Conservation (phyloP, 1,140 invertebrate genomes). For the Nautilus pompilius region DNA sequence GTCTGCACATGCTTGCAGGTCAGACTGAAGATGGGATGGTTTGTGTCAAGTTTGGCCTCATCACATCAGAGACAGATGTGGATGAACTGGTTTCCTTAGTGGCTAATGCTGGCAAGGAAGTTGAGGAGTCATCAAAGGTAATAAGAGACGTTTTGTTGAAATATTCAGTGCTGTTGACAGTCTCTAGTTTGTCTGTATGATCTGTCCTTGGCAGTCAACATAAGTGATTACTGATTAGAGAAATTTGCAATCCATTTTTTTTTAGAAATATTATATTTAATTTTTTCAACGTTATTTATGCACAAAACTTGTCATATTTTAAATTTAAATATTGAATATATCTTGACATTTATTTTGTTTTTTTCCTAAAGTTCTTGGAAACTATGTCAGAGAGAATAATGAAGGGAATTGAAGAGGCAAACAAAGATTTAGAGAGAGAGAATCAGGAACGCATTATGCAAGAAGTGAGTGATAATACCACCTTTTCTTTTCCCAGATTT, state of each 20-base stretch:
- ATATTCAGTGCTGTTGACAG: no score
- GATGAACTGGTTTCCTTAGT: constrained; percentile 85
- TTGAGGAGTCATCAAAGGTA: constrained; percentile 82
- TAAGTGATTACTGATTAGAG: no score
- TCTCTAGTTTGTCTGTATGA: no score
- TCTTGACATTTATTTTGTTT: constrained; percentile 8
- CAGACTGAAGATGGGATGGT: constrained; percentile 80
- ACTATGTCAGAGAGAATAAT: constrained; percentile 93
- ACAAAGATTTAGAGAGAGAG: constrained; percentile 84
- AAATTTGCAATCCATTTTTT: no score
- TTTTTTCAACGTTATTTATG: no score
- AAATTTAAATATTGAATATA: background rate
- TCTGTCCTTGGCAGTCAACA: no score
- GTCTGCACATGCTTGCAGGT: no score
- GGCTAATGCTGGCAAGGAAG: constrained; percentile 78
- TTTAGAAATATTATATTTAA: no score
- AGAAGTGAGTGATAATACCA: constrained; percentile 62
- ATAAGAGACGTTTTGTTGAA: no score
- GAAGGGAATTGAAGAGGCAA: constrained; percentile 90
- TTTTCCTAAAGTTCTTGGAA: constrained; percentile 70
- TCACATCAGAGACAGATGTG: constrained; percentile 90
- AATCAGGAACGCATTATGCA: constrained; percentile 86
- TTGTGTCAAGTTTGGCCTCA: constrained; percentile 94
- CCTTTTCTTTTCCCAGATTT: no score
- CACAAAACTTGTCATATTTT: background rate